phyloP scores from a whole-genome alignment of 2,113 vertebrate genomes.

The Paramisgurnus dabryanus region DNA sequence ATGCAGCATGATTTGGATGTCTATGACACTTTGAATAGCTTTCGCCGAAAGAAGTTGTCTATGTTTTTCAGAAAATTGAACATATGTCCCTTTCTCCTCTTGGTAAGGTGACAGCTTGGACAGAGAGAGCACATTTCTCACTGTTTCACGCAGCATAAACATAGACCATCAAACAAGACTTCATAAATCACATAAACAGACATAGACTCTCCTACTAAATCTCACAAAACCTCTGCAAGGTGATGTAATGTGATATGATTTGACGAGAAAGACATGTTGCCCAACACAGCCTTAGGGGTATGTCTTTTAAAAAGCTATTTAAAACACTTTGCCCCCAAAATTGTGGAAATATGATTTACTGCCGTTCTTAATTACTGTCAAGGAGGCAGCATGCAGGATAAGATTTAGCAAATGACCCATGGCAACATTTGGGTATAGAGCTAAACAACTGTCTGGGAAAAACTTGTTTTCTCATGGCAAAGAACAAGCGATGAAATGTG shows the following conservation, averaged over 20 bases:
- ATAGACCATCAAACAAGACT: slow-evolving; percentile 3
- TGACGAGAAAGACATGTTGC: slow-evolving; percentile 14
- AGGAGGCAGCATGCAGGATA: slow-evolving; percentile 17
- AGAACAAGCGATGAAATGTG: slow-evolving; percentile 41
- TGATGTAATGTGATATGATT: slow-evolving; percentile 21
- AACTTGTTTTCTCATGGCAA: slow-evolving; percentile 12
- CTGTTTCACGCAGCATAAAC: background rate
- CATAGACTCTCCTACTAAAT: background rate
- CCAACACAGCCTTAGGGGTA: slow-evolving; percentile 25
- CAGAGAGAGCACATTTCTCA: background rate
- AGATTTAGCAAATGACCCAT: slow-evolving; percentile 36
- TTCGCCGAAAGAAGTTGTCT: too few species aligned
- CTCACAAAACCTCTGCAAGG: background rate
- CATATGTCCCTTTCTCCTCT: background rate
- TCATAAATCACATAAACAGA: slow-evolving; percentile 12
- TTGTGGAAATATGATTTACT: slow-evolving; percentile 58
- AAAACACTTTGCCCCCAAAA: slow-evolving; percentile 52
- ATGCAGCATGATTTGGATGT: too few species aligned
- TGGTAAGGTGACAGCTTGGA: background rate
- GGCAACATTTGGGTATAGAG: slow-evolving; percentile 30
- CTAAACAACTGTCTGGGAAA: slow-evolving; percentile 35
- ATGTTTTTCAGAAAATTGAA: too few species aligned
- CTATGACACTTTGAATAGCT: too few species aligned
- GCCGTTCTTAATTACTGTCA: slow-evolving; percentile 60
- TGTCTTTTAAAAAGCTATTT: slow-evolving; percentile 55